Percentiles rank a stretch among this genome's conserved stretches.
Conservation (phyloP, 2,888 invertebrate genomes). For the Zygogramma bicolorata region DNA sequence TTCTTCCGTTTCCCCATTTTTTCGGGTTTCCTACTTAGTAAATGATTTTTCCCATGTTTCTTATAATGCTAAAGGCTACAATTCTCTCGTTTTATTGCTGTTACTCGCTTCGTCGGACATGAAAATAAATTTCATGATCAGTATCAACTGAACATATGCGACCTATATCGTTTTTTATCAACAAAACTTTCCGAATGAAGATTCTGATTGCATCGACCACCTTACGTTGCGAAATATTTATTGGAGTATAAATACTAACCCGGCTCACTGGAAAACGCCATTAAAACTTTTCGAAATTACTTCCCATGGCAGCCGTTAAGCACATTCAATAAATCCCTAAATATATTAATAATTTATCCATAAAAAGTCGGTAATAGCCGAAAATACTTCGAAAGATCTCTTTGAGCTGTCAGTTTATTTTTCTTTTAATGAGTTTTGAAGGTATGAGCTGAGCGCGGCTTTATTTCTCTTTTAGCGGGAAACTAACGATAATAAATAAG, state of each 20-base stretch:
- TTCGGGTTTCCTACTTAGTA: no score
- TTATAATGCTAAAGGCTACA: no score
- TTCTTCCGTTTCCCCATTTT: no score
- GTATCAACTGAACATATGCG: no score
- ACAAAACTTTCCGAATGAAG: neutral
- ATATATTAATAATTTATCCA: slow-evolving; percentile 7
- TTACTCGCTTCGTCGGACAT: no score
- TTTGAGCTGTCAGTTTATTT: slow-evolving; percentile 6
- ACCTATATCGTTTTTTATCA: no score
- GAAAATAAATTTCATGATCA: no score
- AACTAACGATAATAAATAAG: slow-evolving; percentile 14
- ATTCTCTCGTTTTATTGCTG: no score
- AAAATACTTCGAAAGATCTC: slow-evolving; percentile 3
- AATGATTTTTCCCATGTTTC: no score
- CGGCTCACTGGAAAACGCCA: neutral
- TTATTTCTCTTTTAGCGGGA: neutral
- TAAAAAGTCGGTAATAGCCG: neutral
- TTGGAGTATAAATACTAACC: slow-evolving; percentile 2
- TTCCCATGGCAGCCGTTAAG: neutral
- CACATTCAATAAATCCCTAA: slow-evolving; percentile 1
- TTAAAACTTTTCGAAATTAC: slow-evolving; percentile 3
- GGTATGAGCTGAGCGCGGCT: neutral
- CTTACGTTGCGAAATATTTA: neutral
- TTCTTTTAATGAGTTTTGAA: slow-evolving; percentile 7
- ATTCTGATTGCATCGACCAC: neutral